Percentiles rank a stretch among this genome's conserved stretches.
Evolutionary conservation across 2,888 invertebrate genomes (phyloP).

Genomic region (Theodoxus fluviatilis): DNA sequence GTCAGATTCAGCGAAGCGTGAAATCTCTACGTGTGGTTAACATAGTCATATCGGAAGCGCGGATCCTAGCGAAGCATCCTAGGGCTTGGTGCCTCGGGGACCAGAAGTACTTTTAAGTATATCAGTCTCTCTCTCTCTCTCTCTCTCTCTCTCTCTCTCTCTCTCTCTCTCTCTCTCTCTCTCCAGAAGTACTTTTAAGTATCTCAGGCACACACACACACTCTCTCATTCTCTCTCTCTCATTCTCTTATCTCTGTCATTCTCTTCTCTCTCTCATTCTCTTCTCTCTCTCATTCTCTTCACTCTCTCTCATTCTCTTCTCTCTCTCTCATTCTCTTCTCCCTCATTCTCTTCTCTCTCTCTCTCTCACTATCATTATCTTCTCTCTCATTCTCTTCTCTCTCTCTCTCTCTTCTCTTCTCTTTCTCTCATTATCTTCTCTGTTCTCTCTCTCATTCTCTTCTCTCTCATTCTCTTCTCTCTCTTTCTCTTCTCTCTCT

Average conservation of each 20-base stretch:
- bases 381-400: neutral
- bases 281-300: neutral
- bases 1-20: too few relatives aligned
- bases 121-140: slow-evolving; percentile 11
- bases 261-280: neutral
- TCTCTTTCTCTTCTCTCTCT: neutral
- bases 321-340: neutral
- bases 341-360: neutral
- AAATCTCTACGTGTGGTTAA: too few relatives aligned
- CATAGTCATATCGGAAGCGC: too few relatives aligned
- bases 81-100: too few relatives aligned
- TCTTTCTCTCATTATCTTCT: neutral
- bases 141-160: neutral
- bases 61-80: too few relatives aligned
- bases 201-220: neutral
- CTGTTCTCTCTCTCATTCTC: neutral
- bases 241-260: neutral
- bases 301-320: neutral
- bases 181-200: neutral
- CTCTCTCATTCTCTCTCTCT: slow-evolving; percentile 3
- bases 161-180: slow-evolving; percentile 7
- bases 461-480: neutral
- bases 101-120: neutral
- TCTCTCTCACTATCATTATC: neutral
- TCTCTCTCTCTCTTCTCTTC: neutral